Percentiles rank a stretch among this genome's conserved stretches.
phyloP scores from a whole-genome alignment of 1,140 invertebrate genomes.

The Stenopsyche tienmushanensis region DNA sequence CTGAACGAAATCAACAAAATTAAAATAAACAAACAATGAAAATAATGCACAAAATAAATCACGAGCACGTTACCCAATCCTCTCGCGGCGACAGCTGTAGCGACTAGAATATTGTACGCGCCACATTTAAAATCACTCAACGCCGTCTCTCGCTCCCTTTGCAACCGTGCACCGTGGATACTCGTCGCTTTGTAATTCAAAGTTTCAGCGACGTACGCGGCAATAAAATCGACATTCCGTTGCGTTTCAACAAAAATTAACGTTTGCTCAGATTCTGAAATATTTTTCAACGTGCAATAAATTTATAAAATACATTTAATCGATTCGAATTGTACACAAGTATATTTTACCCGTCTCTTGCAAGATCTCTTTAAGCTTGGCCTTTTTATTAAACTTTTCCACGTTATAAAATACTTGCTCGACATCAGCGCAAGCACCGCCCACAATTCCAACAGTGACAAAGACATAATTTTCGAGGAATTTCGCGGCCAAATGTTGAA shows the following conservation, averaged over 20 bases:
- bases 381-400: constrained; percentile 69
- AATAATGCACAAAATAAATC: constrained; percentile 4
- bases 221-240: constrained; percentile 86
- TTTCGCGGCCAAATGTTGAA: constrained; percentile 74
- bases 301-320: not conserved
- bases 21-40: constrained; percentile 1
- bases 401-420: constrained; percentile 81
- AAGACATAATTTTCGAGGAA: constrained; percentile 84
- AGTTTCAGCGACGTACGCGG: constrained; percentile 68
- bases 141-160: constrained; percentile 86
- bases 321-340: not conserved
- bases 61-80: constrained; percentile 68
- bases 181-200: constrained; percentile 72
- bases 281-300: not conserved
- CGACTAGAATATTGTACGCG: constrained; percentile 76
- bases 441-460: constrained; percentile 81
- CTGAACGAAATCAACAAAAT: constrained; percentile 47
- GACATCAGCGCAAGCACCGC: constrained; percentile 88
- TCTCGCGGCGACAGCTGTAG: constrained; percentile 90
- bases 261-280: constrained; percentile 47
- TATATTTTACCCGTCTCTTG: no score
- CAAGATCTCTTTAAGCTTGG: constrained; percentile 70
- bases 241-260: constrained; percentile 92
- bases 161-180: constrained; percentile 90
- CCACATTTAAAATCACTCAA: constrained; percentile 79